Conservation (phyloP, 2,888 invertebrate genomes). For the Imbricaverruca yamaguchii region DNA sequence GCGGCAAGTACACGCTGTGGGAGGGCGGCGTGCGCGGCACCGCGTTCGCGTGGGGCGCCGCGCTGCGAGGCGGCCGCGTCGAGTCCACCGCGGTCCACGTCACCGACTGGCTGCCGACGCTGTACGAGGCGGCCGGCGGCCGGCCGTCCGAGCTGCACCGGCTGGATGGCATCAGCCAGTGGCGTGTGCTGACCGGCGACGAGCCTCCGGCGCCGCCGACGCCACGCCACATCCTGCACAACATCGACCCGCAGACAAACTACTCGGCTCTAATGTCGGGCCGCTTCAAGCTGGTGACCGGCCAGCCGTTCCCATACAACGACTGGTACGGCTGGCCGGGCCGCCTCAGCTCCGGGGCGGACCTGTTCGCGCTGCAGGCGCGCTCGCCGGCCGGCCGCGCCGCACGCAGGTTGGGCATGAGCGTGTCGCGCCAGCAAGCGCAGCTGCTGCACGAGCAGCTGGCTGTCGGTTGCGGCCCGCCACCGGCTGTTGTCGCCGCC, state of each 20-base stretch:
- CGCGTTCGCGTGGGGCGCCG: slow-evolving; percentile 69
- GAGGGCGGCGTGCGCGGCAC: slow-evolving; percentile 85
- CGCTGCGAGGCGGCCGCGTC: slow-evolving; percentile 38
- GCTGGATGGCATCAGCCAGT: slow-evolving; percentile 56
- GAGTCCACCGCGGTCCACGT: slow-evolving; percentile 41
- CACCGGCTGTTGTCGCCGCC: background rate
- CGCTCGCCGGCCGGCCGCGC: background rate
- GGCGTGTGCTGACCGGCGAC: slow-evolving; percentile 19
- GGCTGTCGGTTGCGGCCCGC: background rate
- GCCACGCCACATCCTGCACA: background rate
- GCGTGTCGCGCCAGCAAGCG: background rate
- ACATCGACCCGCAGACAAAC: slow-evolving; percentile 5
- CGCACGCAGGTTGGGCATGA: background rate
- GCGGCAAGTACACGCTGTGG: slow-evolving; percentile 53
- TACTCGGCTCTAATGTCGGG: background rate
- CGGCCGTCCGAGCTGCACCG: background rate
- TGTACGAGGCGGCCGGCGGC: slow-evolving; percentile 40
- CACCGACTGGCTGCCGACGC: slow-evolving; percentile 44
- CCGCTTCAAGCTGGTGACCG: background rate
- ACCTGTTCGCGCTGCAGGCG: background rate
- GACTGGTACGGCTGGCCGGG: slow-evolving; percentile 5
- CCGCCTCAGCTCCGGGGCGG: background rate
- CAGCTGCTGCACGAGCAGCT: background rate
- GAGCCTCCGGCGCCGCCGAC: background rate
- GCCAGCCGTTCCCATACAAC: slow-evolving; percentile 9